Evolutionary conservation across 2,113 vertebrate species (phyloP).

Genomic region (Psophia crepitans): DNA sequence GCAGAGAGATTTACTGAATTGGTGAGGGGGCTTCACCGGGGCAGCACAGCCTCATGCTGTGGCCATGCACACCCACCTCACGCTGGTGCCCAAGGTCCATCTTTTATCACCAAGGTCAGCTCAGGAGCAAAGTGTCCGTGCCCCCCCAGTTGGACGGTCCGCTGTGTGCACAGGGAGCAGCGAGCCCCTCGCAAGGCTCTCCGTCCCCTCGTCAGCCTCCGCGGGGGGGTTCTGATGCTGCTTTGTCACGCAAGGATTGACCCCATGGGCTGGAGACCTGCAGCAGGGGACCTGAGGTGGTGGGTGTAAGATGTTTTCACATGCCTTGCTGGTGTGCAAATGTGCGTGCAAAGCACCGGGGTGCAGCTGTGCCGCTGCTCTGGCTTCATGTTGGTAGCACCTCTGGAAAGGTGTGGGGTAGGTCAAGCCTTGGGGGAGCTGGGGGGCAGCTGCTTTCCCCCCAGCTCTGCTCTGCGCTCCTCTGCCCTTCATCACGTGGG

Average conservation of each 20-base stretch:
- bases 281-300: not conserved
- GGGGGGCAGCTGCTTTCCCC: not conserved
- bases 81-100: not conserved
- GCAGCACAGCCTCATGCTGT: not conserved
- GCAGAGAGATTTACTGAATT: not conserved
- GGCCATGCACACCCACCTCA: not conserved
- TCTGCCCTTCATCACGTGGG: not conserved
- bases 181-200: not conserved
- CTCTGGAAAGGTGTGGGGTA: not conserved
- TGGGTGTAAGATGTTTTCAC: not conserved
- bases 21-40: not conserved
- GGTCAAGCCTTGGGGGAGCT: rapidly evolving
- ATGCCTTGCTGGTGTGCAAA: not conserved
- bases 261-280: not conserved
- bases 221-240: rapidly evolving
- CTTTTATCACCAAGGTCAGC: not conserved
- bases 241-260: not conserved
- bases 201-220: not conserved
- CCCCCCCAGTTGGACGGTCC: rapidly evolving
- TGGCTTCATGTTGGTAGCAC: not conserved
- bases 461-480: not conserved
- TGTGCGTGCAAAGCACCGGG: rapidly evolving
- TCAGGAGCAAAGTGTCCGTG: not conserved
- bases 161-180: not conserved
- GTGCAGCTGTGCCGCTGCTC: not conserved